Evolutionary conservation across 2,113 vertebrate species (phyloP).

Genomic region (Thoracochromis brauschi): DNA sequence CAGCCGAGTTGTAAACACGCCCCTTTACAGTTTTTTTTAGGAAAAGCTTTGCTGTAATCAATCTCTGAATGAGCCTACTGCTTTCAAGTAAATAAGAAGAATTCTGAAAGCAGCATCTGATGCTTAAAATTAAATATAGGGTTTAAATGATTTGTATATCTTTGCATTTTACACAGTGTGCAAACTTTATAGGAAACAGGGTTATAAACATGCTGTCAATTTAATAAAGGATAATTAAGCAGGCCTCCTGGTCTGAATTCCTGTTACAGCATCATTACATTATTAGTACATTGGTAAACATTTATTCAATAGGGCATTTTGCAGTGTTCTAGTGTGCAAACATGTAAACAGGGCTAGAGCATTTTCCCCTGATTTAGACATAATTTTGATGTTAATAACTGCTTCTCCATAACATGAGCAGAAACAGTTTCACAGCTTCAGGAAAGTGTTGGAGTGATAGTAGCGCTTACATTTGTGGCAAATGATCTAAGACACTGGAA

Average conservation of each 20-base stretch:
- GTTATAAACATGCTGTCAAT: neutral
- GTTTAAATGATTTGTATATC: neutral
- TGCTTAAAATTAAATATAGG: neutral
- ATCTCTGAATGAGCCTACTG: neutral
- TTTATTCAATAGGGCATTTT: neutral
- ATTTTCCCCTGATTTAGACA: neutral
- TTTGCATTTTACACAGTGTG: neutral
- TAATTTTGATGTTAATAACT: neutral
- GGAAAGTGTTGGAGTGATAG: neutral
- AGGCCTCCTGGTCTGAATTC: neutral
- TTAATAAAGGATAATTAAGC: neutral
- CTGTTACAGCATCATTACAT: neutral
- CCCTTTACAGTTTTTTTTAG: neutral
- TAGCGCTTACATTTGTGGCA: neutral
- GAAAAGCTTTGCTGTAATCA: neutral
- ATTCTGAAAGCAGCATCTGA: neutral
- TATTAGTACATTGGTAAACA: neutral
- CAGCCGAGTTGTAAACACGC: neutral
- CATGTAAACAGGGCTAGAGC: neutral
- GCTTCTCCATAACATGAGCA: neutral
- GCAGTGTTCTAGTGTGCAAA: conserved; percentile 14
- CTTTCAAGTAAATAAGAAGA: neutral
- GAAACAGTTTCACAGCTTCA: conserved; percentile 33
- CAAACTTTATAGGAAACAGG: neutral
- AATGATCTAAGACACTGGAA: neutral